Evolutionary conservation across 1,140 invertebrate species (phyloP).

Genomic region (Leptestheria dahalacensis): DNA sequence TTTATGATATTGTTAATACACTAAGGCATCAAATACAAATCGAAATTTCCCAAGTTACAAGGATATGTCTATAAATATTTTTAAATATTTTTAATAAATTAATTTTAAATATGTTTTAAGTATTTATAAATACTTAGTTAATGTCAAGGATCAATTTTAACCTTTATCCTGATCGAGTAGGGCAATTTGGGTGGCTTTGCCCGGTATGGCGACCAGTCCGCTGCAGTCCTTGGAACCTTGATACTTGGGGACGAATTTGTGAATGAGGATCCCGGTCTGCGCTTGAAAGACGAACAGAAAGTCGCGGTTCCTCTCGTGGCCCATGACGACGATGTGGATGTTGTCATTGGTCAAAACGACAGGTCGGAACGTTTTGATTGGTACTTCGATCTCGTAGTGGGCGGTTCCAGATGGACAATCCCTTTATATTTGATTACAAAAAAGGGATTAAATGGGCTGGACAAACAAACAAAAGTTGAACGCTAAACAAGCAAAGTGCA

Average conservation of each 20-base stretch:
- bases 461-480: background rate
- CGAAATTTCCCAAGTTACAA: too few species aligned
- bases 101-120: conserved; percentile 24
- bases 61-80: too few species aligned
- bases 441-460: too few species aligned
- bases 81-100: too few species aligned
- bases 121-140: too few species aligned
- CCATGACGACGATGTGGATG: conserved; percentile 55
- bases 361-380: conserved; percentile 49
- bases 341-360: conserved; percentile 68
- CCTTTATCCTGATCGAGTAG: conserved; percentile 82
- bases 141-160: conserved; percentile 38
- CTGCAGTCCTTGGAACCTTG: conserved; percentile 48
- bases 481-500: background rate
- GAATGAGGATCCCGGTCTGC: conserved; percentile 59
- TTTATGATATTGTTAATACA: too few species aligned
- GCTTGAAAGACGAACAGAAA: conserved; percentile 65
- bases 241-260: conserved; percentile 53
- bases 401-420: conserved; percentile 44
- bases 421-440: conserved; percentile 12
- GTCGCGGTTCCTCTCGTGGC: conserved; percentile 70
- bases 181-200: conserved; percentile 57
- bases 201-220: conserved; percentile 55
- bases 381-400: conserved; percentile 64
- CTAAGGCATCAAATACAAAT: too few species aligned